Evolutionary conservation across 2,113 vertebrate genomes (phyloP), one percentile per base, ranked within the genome.

Genomic region (Oryzias melastigma): DNA sequence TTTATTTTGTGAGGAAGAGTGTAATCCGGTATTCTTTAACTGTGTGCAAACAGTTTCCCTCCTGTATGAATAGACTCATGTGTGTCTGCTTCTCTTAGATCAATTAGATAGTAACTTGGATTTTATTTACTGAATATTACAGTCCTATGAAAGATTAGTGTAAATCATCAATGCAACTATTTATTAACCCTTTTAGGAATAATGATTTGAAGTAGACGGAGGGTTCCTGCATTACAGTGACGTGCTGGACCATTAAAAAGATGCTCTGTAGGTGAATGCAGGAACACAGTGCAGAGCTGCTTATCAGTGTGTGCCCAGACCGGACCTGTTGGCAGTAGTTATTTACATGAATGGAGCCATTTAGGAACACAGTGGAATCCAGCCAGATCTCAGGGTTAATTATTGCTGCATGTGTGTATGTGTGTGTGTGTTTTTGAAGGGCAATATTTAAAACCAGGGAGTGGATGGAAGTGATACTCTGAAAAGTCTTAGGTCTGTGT

Each of bases 281-380:
- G 71, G 64, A 65, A 47, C 62, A 75, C 72, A 65, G 44, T 3
- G 15, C 42, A 77, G 58, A 45, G 40, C 46, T 52, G 78, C 81
- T 87, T 84, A 86, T 89, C 86, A 81, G 80, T 80, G 73, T 80
- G 69, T 70, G 78, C 53, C 81, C 88, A 89, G 79, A 84, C 83
- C 53, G 52, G 76, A 22, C 72, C 81, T 64, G 75, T 52, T 77
- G 80, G 83, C 80, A 84, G 67, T 52, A 81, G 66, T 82, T 78
- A 78, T 85, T 87, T 80, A 85, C 84, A 77, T 75, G 82, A 84
- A 81, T 77, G 79, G 63, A 59, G 83, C 76, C 79, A 79, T 88
- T 85, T 87, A 82, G 79, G 76, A 77, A 83, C 80, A 77, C 49
- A 27, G 52, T 86, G 77, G 81, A 80, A 52, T 57, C 50, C 43